Evolutionary conservation across 1,140 invertebrate genomes (phyloP).

Genomic region (Gonioctena quinquepunctata): DNA sequence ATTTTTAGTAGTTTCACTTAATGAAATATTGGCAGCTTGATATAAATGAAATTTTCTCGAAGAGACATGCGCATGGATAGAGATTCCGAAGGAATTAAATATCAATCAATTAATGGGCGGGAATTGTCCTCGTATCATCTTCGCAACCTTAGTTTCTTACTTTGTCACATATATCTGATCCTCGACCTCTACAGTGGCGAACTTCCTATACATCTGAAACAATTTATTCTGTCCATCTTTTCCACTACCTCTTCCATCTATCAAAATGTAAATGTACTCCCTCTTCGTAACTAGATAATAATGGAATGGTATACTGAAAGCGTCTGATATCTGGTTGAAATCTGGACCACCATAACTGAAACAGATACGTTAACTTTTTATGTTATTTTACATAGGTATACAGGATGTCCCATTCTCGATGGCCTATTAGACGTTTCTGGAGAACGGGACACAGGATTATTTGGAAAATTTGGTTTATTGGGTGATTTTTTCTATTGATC

Average conservation of each 20-base stretch:
- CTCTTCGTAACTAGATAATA: slow-evolving; percentile 81
- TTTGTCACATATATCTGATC: slow-evolving; percentile 83
- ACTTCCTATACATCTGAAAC: slow-evolving; percentile 78
- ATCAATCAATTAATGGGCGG: slow-evolving; percentile 54
- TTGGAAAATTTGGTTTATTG: too few species aligned
- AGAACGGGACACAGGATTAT: too few species aligned
- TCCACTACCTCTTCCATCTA: slow-evolving; percentile 88
- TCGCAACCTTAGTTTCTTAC: slow-evolving; percentile 64
- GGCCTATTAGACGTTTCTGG: too few species aligned
- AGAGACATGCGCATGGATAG: too few species aligned
- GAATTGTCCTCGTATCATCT: not conserved
- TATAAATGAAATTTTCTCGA: too few species aligned
- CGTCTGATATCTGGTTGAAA: slow-evolving; percentile 76
- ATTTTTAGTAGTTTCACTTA: too few species aligned
- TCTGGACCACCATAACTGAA: slow-evolving; percentile 84
- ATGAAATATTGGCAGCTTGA: too few species aligned
- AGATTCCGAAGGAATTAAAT: too few species aligned
- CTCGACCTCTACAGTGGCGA: slow-evolving; percentile 87
- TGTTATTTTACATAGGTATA: too few species aligned
- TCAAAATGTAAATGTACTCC: slow-evolving; percentile 81
- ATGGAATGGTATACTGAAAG: slow-evolving; percentile 76
- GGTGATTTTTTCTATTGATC: too few species aligned
- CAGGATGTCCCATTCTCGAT: too few species aligned
- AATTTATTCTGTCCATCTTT: slow-evolving; percentile 80
- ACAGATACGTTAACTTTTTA: too few species aligned